Evolutionary conservation across 2,113 vertebrate genomes (phyloP), one percentile per base, ranked within the genome.

Genomic region (Melanostigma gelatinosum): DNA sequence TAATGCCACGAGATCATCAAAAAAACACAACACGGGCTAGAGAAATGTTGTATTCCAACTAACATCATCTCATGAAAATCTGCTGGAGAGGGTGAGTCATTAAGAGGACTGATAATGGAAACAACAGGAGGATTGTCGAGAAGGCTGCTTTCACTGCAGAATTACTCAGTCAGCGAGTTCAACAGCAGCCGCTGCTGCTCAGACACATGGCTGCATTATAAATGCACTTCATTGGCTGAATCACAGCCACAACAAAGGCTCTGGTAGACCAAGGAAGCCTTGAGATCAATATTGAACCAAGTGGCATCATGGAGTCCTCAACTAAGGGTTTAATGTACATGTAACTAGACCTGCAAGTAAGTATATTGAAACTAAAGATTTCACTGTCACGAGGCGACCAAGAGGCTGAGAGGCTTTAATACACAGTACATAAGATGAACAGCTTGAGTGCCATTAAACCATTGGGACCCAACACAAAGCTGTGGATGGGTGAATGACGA

Each of bases 111-210:
- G 62, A 27, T 77, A 54, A 72, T 82, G 57, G 61, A 85, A 66
- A 54, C 62, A 77, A 63, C 67, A 80, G 0, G 9, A n/a, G 81
- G 58, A 58, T 22, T 38, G 24, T 44, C 64, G 36, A 61, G 65
- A 76, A 0, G 58, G 50, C 9, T 0, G 44, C 60, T 58, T 74
- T 69, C 65, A 68, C 20, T n/a, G 58, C 24, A 52, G 72, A 76
- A 88, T 83, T 75, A 69, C 70, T 82, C 70, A 75, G 62, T 71
- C 77, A 69, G 73, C 29, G 22, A 10, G 69, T 72, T 69, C 44
- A 72, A 42, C 85, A 79, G 71, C 88, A 87, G 81, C 85, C 67
- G 85, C 70, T n/a, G 63, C 64, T 46, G 76, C 71, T 52, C 57
- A 54, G 64, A 67, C 75, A 71, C 81, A 70, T 10, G 65, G 63